Evolutionary conservation across 2,888 invertebrate genomes (phyloP).

Genomic region (Drosophila vallismaia): DNA sequence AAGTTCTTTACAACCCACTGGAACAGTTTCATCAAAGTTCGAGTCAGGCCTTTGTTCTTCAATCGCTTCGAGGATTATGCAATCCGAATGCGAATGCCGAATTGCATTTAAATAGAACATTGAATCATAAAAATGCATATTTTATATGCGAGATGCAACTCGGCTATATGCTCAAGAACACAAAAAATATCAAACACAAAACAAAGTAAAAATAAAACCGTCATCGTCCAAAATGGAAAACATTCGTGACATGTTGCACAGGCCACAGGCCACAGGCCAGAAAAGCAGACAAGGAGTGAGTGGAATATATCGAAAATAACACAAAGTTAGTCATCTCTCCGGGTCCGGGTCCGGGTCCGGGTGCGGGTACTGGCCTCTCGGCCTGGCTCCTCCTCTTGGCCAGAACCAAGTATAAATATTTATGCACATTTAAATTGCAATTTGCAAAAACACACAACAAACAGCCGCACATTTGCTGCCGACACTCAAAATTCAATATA

Average conservation of each 20-base stretch:
- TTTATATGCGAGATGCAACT: conserved; percentile 7
- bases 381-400: conserved; percentile 6
- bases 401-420: conserved; percentile 56
- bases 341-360: conserved; percentile 23
- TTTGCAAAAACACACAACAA: conserved; percentile 35
- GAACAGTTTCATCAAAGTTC: too few relatives aligned
- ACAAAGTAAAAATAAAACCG: conserved; percentile 20
- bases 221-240: conserved; percentile 57
- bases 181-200: conserved; percentile 11
- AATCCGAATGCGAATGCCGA: conserved; percentile 30
- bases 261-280: conserved; percentile 16
- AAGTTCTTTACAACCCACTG: too few relatives aligned
- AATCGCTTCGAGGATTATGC: conserved; percentile 43
- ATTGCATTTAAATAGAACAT: conserved; percentile 36
- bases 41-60: neutral
- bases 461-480: conserved; percentile 51
- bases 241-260: conserved; percentile 67
- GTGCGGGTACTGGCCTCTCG: neutral
- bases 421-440: conserved; percentile 66
- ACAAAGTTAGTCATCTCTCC: conserved; percentile 56
- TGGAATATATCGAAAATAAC: conserved; percentile 49
- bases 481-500: conserved; percentile 53
- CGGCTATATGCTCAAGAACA: conserved; percentile 48
- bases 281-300: conserved; percentile 22
- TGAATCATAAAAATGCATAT: conserved; percentile 11